Evolutionary conservation across 2,888 invertebrate species (phyloP).

Genomic region (Eupithecia exiguata): DNA sequence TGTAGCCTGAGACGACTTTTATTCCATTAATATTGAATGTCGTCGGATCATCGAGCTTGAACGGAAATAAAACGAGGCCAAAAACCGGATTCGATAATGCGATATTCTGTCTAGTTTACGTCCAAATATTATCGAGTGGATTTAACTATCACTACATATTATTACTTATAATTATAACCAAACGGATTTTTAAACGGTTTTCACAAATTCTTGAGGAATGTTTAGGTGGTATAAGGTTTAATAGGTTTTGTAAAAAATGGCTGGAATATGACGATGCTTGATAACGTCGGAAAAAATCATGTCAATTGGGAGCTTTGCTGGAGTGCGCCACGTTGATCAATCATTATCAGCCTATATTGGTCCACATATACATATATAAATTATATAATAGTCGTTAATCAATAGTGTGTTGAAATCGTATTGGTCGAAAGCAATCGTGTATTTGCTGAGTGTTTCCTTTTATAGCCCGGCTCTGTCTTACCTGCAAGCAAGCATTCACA

Average conservation of each 20-base stretch:
- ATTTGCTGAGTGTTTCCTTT: not conserved
- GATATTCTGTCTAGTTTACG: constrained; percentile 23
- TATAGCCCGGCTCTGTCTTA: too few relatives aligned
- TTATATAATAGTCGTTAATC: too few relatives aligned
- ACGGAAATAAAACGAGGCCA: constrained; percentile 38
- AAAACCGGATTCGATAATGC: constrained; percentile 38
- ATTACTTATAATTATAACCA: not conserved
- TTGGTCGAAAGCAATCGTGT: not conserved
- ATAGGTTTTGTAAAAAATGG: not conserved
- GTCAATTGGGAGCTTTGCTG: too few relatives aligned
- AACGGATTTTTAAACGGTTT: not conserved
- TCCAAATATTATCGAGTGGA: constrained; percentile 15
- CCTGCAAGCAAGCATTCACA: too few relatives aligned
- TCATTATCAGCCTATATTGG: too few relatives aligned
- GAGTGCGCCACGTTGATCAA: too few relatives aligned
- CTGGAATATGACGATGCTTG: not conserved
- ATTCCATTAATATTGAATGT: constrained; percentile 19
- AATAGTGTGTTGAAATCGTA: not conserved
- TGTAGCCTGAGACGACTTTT: not conserved
- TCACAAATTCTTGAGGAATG: not conserved
- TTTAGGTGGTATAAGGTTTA: not conserved
- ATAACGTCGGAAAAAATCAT: not conserved
- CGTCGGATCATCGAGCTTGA: constrained; percentile 22
- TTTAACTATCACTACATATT: constrained; percentile 6
- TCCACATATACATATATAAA: too few relatives aligned